Evolutionary conservation across 2,888 invertebrate species (phyloP), one percentile per base, ranked within the genome.

Genomic region (Clitarchus hookeri): DNA sequence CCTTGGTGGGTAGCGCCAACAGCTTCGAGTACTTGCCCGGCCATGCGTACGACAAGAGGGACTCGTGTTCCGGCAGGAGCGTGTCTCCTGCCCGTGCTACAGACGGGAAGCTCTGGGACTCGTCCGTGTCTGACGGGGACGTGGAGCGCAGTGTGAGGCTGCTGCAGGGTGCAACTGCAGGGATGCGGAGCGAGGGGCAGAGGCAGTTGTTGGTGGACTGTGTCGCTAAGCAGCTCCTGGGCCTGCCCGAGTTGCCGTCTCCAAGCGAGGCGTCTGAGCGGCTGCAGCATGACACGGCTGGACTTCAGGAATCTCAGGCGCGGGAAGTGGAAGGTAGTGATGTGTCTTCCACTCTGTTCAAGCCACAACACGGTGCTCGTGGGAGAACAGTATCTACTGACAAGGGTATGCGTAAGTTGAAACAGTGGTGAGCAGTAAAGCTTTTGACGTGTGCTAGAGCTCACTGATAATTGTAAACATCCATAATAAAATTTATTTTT

Each of bases 1-100:
- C 90, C 87, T n/a, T n/a, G 65, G 93, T 89, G 90, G 94, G 88
- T n/a, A 93, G 94, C 89, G 94, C 94, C 54, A 94, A 95, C 89
- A 95, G 95, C 90, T 95, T 95, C 91, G 95, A 95, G 90, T 95
- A 95, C 90, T 92, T 93, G 91, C 93, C 93, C 84, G 92, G 92
- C 23, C 91, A 94, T 89, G 92, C 93, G 86, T 95, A 94, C 89
- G 93, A 94, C 89, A 93, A 93, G 23, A 87, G 78, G 44, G 84
- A 0, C 11, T 78, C 78, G n/a, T 11, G 23, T 12, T 78, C 78
- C 78, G 19, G 36, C 77, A 13, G 44, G 23, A 83, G 26, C 44
- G 27, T 23, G 23, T 16, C 16, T 25, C 19, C 36, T 54, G 26
- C 26, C 44, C 44, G 44, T 23, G n/a, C 13, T 9, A 80, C 80